A percentile compares a stretch with the other conserved stretches of the same genome.
These are phyloP conservation scores for Anas platyrhynchos DNA, from an alignment of 2,113 vertebrate species.

Conservation along the genomic window DNA sequence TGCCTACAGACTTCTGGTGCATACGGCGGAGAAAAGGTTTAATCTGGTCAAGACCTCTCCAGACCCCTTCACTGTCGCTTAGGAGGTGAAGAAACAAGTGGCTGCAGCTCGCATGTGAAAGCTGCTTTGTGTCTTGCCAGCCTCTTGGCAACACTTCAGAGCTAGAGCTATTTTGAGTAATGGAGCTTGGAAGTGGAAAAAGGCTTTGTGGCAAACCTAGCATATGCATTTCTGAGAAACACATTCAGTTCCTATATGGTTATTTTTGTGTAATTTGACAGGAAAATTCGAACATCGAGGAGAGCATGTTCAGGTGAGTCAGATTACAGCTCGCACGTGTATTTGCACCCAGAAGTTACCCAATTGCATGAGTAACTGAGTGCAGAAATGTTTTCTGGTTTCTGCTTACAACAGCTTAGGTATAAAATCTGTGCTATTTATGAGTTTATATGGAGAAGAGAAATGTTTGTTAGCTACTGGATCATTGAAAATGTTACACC, in stretches of 20 bases:
- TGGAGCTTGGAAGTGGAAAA: slow-evolving; percentile 24
- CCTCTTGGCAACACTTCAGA: slow-evolving; percentile 14
- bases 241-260: neutral
- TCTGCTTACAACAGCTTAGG: neutral
- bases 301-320: neutral
- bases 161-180: neutral
- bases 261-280: neutral
- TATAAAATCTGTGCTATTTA: neutral
- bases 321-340: neutral
- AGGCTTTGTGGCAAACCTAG: neutral
- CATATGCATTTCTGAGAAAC: slow-evolving; percentile 8
- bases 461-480: neutral
- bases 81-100: neutral
- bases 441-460: neutral
- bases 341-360: neutral
- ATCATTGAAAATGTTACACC: neutral
- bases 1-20: neutral
- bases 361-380: neutral
- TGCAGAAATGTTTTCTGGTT: neutral
- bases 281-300: neutral
- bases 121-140: slow-evolving; percentile 10
- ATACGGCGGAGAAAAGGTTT: neutral
- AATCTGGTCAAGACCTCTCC: neutral
- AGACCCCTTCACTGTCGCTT: neutral
- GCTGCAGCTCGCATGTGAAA: neutral